Percentiles rank a stretch among this genome's conserved stretches.
Evolutionary conservation across 2,113 vertebrate genomes (phyloP).

Genomic region (Urocolius indicus): DNA sequence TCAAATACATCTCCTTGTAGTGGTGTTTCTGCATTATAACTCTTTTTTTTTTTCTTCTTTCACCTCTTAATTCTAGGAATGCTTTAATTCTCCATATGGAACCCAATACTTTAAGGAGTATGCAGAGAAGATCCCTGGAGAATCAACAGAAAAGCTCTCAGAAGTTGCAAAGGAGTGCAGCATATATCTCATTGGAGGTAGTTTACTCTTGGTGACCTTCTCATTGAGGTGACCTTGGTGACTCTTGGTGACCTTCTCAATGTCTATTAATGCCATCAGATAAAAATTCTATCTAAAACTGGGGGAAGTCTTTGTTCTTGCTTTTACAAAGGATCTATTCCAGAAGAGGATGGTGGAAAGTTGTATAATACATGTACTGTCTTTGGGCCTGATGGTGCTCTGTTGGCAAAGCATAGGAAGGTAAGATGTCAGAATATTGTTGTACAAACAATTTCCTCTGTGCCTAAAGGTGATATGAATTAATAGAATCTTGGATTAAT

Average conservation of each 20-base stretch:
- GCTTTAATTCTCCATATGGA: conserved; percentile 97
- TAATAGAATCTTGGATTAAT: background rate
- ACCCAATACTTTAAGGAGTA: conserved; percentile 88
- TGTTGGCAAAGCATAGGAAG: conserved; percentile 93
- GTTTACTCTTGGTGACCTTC: background rate
- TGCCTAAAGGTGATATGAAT: background rate
- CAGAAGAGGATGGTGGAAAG: conserved; percentile 91
- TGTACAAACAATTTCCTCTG: background rate
- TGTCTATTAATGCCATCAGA: background rate
- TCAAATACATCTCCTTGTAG: background rate
- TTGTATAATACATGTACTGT: conserved; percentile 92
- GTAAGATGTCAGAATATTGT: conserved; percentile 62
- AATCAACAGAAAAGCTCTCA: conserved; percentile 87
- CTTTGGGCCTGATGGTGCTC: conserved; percentile 90
- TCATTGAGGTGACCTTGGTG: no score
- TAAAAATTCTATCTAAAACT: background rate
- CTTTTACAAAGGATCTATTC: conserved; percentile 88
- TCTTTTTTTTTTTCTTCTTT: background rate
- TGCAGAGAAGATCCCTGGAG: conserved; percentile 94
- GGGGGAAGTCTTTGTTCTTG: background rate
- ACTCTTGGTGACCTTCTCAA: background rate
- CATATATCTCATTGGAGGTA: conserved; percentile 94
- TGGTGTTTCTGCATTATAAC: background rate
- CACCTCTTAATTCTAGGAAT: conserved; percentile 81
- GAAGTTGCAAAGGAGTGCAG: conserved; percentile 88